Conservation (phyloP, 2,113 vertebrate genomes). For the Lophochroa leadbeateri region DNA sequence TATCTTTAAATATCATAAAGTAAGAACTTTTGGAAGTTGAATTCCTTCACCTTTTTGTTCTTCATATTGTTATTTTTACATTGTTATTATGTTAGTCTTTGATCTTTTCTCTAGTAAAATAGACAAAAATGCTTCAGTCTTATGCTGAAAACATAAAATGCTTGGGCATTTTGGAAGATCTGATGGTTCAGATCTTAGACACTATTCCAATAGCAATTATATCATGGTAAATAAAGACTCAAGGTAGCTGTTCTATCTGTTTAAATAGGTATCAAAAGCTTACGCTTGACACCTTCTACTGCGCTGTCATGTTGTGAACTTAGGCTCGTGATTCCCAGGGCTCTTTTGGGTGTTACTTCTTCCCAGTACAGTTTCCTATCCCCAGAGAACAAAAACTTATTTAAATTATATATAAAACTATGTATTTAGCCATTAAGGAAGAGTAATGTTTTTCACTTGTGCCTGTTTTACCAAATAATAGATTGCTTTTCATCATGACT, state of each 20-base stretch:
- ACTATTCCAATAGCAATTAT: not conserved
- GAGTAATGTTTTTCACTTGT: not conserved
- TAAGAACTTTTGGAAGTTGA: not conserved
- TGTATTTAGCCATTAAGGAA: not conserved
- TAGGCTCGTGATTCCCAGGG: not conserved
- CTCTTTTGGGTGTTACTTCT: not conserved
- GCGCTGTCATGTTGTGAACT: not conserved
- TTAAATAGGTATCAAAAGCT: not conserved
- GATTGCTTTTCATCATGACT: not conserved
- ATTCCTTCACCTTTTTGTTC: not conserved
- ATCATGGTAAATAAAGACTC: not conserved
- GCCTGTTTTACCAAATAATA: not conserved
- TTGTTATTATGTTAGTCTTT: not conserved
- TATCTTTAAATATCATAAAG: not conserved
- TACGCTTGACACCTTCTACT: not conserved
- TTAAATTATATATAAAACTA: not conserved
- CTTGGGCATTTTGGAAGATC: not conserved
- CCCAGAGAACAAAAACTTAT: not conserved
- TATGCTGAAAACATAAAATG: not conserved
- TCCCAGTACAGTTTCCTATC: not conserved
- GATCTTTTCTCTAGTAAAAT: fast-evolving
- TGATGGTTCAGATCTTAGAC: not conserved
- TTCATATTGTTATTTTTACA: not conserved
- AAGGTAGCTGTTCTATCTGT: not conserved
- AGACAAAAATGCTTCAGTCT: not conserved